phyloP scores from a whole-genome alignment of 2,888 invertebrate genomes.

The Drosophila quinaria region DNA sequence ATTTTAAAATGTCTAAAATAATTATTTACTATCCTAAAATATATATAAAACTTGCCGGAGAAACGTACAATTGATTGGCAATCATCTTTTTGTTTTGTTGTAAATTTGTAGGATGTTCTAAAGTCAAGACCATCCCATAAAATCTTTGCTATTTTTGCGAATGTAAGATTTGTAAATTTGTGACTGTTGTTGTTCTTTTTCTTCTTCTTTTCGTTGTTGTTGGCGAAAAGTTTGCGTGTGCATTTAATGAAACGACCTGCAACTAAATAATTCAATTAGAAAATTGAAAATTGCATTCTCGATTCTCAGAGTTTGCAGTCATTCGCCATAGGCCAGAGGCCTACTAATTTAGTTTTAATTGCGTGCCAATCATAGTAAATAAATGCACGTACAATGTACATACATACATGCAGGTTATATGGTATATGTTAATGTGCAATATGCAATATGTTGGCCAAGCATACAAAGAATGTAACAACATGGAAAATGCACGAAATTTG shows the following conservation, averaged over 20 bases:
- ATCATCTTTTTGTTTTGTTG: too few relatives aligned
- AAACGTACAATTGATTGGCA: too few relatives aligned
- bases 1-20: too few relatives aligned
- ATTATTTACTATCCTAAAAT: background rate
- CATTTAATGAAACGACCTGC: slow-evolving; percentile 61
- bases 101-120: too few relatives aligned
- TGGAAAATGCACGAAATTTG: slow-evolving; percentile 81
- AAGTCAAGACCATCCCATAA: background rate
- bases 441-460: slow-evolving; percentile 45
- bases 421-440: slow-evolving; percentile 19
- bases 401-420: slow-evolving; percentile 1
- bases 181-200: slow-evolving; percentile 6
- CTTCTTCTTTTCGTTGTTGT: background rate
- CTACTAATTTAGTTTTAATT: slow-evolving; percentile 81
- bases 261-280: slow-evolving; percentile 77
- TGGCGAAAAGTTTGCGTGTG: slow-evolving; percentile 45
- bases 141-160: background rate
- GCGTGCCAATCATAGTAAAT: slow-evolving; percentile 64
- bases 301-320: slow-evolving; percentile 30
- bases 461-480: slow-evolving; percentile 80
- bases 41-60: background rate
- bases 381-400: slow-evolving; percentile 7
- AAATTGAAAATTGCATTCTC: slow-evolving; percentile 51
- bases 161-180: slow-evolving; percentile 37
- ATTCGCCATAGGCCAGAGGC: slow-evolving; percentile 66